Conservation (phyloP, 2,113 vertebrate genomes). For the Camarhynchus parvulus region DNA sequence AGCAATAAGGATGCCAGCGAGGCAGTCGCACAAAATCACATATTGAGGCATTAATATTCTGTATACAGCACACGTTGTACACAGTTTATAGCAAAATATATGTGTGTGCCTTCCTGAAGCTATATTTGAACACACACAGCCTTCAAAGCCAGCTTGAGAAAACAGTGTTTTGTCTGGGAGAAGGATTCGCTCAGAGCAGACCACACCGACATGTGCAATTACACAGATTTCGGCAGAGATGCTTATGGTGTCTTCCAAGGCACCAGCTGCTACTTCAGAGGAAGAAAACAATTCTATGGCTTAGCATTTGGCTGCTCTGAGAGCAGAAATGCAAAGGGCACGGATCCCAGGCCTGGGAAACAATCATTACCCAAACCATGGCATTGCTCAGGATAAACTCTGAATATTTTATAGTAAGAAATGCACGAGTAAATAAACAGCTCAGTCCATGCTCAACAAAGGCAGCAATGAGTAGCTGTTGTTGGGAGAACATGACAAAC, state of each 20-base stretch:
- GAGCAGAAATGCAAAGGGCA: constrained; percentile 57
- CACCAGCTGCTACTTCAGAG: constrained; percentile 64
- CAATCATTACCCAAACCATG: background rate
- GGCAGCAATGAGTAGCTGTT: background rate
- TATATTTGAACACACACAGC: constrained; percentile 49
- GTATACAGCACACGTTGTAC: constrained; percentile 51
- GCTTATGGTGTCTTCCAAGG: constrained; percentile 68
- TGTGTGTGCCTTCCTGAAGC: constrained; percentile 52
- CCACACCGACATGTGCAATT: constrained; percentile 57
- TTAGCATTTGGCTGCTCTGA: constrained; percentile 45
- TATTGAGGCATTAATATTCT: constrained; percentile 67
- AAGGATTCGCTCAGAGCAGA: constrained; percentile 35
- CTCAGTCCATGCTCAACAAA: background rate
- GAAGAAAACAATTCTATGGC: constrained; percentile 49
- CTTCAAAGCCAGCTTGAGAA: constrained; percentile 62
- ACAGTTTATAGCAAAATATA: constrained; percentile 69
- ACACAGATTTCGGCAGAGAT: constrained; percentile 57
- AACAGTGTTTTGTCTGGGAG: constrained; percentile 61
- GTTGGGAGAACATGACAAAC: background rate
- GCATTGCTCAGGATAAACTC: constrained; percentile 29
- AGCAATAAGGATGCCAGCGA: background rate
- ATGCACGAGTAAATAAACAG: background rate
- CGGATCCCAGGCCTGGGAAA: constrained; percentile 43
- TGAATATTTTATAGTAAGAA: constrained; percentile 32
- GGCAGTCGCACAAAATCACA: constrained; percentile 19